Percentiles rank a stretch among this genome's conserved stretches.
Evolutionary conservation across 1,140 invertebrate species (phyloP).

Genomic region (Drosophila takahashii): DNA sequence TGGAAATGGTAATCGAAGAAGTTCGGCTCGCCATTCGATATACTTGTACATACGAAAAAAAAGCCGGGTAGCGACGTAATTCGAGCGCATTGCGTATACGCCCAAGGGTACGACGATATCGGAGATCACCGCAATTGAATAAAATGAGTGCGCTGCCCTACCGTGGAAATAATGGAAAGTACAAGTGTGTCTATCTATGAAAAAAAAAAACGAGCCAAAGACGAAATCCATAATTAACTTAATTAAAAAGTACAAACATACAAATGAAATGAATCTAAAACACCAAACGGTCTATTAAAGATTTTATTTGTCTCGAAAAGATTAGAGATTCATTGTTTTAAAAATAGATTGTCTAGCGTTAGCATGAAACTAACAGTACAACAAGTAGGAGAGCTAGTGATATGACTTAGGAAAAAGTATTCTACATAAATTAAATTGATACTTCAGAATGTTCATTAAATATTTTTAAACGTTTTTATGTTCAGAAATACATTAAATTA

Average conservation of each 20-base stretch:
- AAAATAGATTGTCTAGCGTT: no score
- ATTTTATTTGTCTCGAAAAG: no score
- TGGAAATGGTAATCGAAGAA: slow-evolving; percentile 33
- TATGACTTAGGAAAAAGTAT: no score
- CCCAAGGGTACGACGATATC: slow-evolving; percentile 10
- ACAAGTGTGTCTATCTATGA: not conserved
- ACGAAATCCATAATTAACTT: not conserved
- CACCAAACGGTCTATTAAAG: no score
- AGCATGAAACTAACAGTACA: no score
- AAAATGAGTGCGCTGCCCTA: slow-evolving; percentile 10
- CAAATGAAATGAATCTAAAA: no score
- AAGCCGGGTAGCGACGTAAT: slow-evolving; percentile 10
- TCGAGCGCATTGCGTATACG: slow-evolving; percentile 39
- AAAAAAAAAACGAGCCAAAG: not conserved
- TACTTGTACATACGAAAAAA: slow-evolving; percentile 10
- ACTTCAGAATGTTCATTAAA: no score
- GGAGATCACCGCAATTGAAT: slow-evolving; percentile 33
- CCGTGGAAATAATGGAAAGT: not conserved
- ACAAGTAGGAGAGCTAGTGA: no score
- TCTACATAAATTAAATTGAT: not conserved
- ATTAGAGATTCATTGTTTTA: no score
- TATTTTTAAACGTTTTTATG: no score
- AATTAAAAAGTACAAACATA: not conserved
- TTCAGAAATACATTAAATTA: no score
- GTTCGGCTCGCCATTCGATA: slow-evolving; percentile 17